Evolutionary conservation across 2,797 vertebrate genomes (phyloP), one percentile per base, ranked within the genome.

Genomic region (Acanthopagrus latus): DNA sequence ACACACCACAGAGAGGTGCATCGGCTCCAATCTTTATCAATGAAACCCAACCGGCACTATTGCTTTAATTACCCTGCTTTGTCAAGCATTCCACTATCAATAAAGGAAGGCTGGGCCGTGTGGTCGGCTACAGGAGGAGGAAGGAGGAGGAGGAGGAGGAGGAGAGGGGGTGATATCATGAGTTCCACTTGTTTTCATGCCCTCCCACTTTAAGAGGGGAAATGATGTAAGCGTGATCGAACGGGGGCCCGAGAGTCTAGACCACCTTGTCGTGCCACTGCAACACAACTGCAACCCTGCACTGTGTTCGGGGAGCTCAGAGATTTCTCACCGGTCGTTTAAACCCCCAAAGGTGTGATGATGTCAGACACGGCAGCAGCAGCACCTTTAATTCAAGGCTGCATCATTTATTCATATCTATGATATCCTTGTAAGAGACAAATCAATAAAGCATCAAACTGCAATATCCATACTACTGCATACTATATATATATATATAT

Each of bases 21-120:
- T 95, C 95, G 81, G 76, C 90, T 95, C 94, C 95, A 95, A 94
- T 95, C 94, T 94, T 92, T 94, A 94, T 95, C 95, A 95, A 91
- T 94, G 93, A 93, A 90, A 88, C 74, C 89, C 74, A 76, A 69
- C 84, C 81, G 29, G 78, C 90, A 78, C 93, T 78, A 95, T 95
- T 94, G 93, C 93, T 93, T 91, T 94, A 95, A 95, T 95, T 92
- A 93, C 79, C 90, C 86, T 89, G 91, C 93, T 93, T 95, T 94
- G 92, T 94, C 90, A 90, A 84, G 90, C 71, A 71, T 74, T 81
- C 76, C 78, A 55, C 88, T 84, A 84, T 93, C 90, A 91, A 89
- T 89, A 90, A 87, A 84, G 85, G 83, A 84, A 83, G 79, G 80
- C 66, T 50, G 56, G 76, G 74, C 80, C 73, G 9, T 66, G 76